These are phyloP conservation scores for Micrasema longulum DNA, from an alignment of 1,140 invertebrate genomes.

Conservation along the genomic window DNA sequence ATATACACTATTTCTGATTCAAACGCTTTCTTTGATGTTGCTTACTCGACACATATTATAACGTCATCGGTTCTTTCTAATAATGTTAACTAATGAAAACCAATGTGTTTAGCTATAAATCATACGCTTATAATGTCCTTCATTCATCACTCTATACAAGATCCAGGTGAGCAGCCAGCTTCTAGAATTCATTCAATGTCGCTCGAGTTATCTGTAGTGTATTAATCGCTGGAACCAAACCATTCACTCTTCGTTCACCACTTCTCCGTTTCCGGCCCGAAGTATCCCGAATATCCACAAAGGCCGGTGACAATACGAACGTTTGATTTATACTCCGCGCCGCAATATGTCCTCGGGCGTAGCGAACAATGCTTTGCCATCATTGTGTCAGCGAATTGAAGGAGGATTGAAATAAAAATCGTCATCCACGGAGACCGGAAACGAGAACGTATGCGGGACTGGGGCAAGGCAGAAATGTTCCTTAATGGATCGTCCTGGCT, in stretches of 20 bases:
- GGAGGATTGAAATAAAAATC: slow-evolving; percentile 47
- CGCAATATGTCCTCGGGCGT: slow-evolving; percentile 40
- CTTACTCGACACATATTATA: too few species aligned
- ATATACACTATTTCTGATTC: too few species aligned
- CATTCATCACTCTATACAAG: background rate
- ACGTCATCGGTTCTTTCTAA: too few species aligned
- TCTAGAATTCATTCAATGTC: background rate
- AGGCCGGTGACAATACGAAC: slow-evolving; percentile 33
- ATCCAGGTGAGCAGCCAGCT: slow-evolving; percentile 2
- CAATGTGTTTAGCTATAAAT: too few species aligned
- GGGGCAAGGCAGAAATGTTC: slow-evolving; percentile 34
- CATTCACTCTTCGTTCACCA: slow-evolving; percentile 11
- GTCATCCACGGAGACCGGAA: slow-evolving; percentile 37
- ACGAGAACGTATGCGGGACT: slow-evolving; percentile 17
- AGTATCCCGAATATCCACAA: slow-evolving; percentile 26
- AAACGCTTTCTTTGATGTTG: too few species aligned
- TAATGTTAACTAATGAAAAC: too few species aligned
- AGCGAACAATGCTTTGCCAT: slow-evolving; percentile 38
- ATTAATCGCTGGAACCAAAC: slow-evolving; percentile 27
- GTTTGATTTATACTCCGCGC: slow-evolving; percentile 41
- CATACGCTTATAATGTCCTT: background rate
- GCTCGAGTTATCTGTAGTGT: slow-evolving; percentile 6
- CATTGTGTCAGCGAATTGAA: slow-evolving; percentile 48
- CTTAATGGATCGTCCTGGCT: slow-evolving; percentile 23
- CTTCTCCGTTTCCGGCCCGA: slow-evolving; percentile 28